phyloP scores from a whole-genome alignment of 1,140 invertebrate genomes.

The Drosophila tsacasi region DNA sequence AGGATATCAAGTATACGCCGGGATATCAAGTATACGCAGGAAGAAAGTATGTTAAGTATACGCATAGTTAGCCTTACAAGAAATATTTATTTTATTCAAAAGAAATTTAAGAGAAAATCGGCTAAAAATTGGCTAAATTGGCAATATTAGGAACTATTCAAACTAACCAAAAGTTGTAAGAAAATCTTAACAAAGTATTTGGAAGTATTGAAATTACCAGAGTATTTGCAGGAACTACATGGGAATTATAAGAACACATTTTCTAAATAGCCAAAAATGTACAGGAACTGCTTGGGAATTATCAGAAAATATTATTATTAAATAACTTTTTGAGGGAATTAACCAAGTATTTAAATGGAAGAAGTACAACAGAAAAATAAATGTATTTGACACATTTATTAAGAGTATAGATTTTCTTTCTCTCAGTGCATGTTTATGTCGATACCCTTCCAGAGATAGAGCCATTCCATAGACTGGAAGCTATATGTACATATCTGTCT shows the following conservation, averaged over 20 bases:
- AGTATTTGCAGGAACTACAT: not conserved
- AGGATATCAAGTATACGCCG: slow-evolving; percentile 8
- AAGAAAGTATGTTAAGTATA: too few relatives aligned
- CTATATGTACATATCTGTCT: not conserved
- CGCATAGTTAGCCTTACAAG: not conserved
- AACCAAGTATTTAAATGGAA: not conserved
- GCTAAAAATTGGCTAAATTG: too few relatives aligned
- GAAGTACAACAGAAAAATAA: not conserved
- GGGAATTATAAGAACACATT: not conserved
- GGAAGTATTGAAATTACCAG: not conserved
- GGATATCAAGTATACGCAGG: slow-evolving; percentile 13
- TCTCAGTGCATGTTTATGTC: slow-evolving; percentile 7
- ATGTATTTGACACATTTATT: too few relatives aligned
- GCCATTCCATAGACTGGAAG: not conserved
- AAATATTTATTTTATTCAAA: not conserved
- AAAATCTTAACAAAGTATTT: not conserved
- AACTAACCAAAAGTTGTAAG: too few relatives aligned
- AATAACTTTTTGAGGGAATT: too few relatives aligned
- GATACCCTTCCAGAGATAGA: not conserved
- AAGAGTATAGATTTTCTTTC: not conserved
- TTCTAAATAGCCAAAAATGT: not conserved
- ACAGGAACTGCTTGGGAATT: too few relatives aligned
- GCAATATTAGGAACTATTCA: too few relatives aligned
- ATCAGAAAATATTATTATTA: too few relatives aligned
- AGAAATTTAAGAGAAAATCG: not conserved